Conservation (phyloP, 2,888 invertebrate species). For the Tetragnatha montana region DNA sequence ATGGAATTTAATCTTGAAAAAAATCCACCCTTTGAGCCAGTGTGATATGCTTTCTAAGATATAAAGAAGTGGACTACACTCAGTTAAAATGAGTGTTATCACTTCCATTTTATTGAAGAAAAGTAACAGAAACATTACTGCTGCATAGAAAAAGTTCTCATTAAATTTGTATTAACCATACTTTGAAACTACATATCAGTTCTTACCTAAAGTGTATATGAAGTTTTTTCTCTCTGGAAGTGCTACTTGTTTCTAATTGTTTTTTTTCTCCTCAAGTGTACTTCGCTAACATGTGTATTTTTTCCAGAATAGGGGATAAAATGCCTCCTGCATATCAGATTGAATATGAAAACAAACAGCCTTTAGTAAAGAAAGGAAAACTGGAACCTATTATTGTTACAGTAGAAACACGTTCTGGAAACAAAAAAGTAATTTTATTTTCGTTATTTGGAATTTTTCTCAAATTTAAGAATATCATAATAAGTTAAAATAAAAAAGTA, state of each 20-base stretch:
- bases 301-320: slow-evolving; percentile 79
- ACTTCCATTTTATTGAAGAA: neutral
- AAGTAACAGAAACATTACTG: too few species aligned
- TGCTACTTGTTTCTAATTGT: neutral
- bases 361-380: slow-evolving; percentile 81
- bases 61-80: too few species aligned
- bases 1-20: too few species aligned
- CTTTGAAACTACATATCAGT: neutral
- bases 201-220: neutral
- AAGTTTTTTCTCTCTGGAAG: neutral
- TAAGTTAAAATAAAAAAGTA: too few species aligned
- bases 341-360: slow-evolving; percentile 77
- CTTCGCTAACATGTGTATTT: neutral
- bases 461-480: too few species aligned
- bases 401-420: slow-evolving; percentile 86
- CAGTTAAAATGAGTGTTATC: too few species aligned
- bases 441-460: neutral
- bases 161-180: neutral
- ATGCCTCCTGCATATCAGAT: slow-evolving; percentile 86
- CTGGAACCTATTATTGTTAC: slow-evolving; percentile 87
- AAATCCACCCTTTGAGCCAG: too few species aligned
- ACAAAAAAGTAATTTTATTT: slow-evolving; percentile 85
- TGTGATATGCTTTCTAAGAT: too few species aligned
- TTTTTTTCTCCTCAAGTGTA: neutral
- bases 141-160: too few species aligned